Evolutionary conservation across 2,113 vertebrate species (phyloP).

Genomic region (Chamaea fasciata): DNA sequence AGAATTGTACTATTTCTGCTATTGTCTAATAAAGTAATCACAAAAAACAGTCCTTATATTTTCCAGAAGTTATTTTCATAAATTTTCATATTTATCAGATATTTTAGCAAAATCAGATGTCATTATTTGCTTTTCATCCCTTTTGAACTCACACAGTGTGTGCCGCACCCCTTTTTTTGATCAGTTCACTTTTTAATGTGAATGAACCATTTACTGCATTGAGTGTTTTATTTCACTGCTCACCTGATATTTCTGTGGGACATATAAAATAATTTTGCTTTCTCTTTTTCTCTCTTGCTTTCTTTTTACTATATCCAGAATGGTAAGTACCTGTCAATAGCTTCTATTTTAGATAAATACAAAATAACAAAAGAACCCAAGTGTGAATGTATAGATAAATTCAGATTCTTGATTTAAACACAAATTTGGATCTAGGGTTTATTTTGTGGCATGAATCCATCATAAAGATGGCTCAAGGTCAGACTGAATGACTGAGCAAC

Average conservation of each 20-base stretch:
- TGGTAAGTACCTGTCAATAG: not conserved
- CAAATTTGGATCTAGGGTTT: not conserved
- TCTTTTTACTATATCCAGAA: not conserved
- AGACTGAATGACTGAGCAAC: not conserved
- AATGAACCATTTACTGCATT: not conserved
- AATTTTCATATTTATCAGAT: not conserved
- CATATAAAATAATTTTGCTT: not conserved
- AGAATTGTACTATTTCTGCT: not conserved
- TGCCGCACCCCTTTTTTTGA: rapidly evolving
- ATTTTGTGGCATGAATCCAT: not conserved
- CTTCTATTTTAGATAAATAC: not conserved
- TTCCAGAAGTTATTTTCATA: not conserved
- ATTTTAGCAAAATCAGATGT: not conserved
- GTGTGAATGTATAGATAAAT: not conserved
- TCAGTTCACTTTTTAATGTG: not conserved
- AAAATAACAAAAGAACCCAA: not conserved
- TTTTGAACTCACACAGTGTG: not conserved
- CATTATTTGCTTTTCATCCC: not conserved
- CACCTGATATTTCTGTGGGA: not conserved
- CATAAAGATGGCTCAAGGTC: not conserved
- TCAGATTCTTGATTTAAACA: not conserved
- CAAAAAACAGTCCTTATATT: not conserved
- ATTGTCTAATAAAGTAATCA: not conserved
- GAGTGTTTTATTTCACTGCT: not conserved
- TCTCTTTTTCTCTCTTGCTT: not conserved